Conservation (phyloP, 1,140 invertebrate species). For the Drosophila malerkotliana region DNA sequence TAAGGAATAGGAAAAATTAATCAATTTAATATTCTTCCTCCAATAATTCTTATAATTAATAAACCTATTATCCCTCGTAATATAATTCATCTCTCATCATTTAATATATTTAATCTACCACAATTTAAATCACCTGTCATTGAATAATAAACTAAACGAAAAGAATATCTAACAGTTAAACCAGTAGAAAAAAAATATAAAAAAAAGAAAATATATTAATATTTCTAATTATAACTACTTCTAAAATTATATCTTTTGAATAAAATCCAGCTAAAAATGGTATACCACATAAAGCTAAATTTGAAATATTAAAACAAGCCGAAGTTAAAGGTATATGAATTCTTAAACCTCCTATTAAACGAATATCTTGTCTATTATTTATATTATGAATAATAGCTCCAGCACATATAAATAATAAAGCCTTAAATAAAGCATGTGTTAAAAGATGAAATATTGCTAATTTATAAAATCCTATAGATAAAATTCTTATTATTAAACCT, state of each 20-base stretch:
- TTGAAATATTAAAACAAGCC: constrained; percentile 85
- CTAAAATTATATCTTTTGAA: constrained; percentile 88
- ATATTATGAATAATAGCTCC: constrained; percentile 86
- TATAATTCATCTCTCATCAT: constrained; percentile 84
- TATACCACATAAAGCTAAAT: constrained; percentile 85
- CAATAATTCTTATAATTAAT: constrained; percentile 85
- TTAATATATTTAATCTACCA: constrained; percentile 83
- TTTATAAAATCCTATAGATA: constrained; percentile 84
- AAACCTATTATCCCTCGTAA: constrained; percentile 84
- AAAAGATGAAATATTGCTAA: constrained; percentile 88
- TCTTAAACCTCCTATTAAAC: constrained; percentile 84
- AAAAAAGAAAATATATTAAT: constrained; percentile 85
- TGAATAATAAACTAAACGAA: constrained; percentile 86
- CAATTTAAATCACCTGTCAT: constrained; percentile 84
- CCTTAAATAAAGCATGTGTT: constrained; percentile 88
- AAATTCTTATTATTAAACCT: constrained; percentile 86
- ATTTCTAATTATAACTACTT: constrained; percentile 83
- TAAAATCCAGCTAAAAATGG: constrained; percentile 88
- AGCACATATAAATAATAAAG: constrained; percentile 86
- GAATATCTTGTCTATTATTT: constrained; percentile 87
- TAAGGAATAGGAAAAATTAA: constrained; percentile 84
- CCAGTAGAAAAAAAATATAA: constrained; percentile 85
- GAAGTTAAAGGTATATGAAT: constrained; percentile 83
- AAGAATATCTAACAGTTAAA: constrained; percentile 85
- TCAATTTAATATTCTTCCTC: constrained; percentile 83